Base-by-base conservation (phyloP, 2,888 invertebrate species). In the Unio delphinus region DNA sequence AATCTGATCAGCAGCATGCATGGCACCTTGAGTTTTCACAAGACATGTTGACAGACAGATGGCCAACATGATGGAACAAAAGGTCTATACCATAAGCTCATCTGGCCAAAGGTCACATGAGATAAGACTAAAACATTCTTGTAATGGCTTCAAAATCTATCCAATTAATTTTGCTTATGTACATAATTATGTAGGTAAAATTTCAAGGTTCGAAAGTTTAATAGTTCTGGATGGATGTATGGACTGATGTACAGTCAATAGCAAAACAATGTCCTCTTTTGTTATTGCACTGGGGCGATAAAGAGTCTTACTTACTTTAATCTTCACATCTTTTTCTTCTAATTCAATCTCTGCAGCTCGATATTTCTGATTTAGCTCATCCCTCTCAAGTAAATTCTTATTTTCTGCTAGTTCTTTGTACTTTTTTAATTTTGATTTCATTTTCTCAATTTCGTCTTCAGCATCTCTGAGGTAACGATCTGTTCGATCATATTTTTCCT, bases 401-500 rank as follows among this genome's bases (percentile, higher is more conserved):
- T 88, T 83, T 61, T 89, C 88, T 1, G 84, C 86, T 58, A 89
- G 79, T 7, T 78, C 80, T 76, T 87, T 87, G 76, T 87, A 86
- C 73, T 87, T 86, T 75, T 85, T 86, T 62, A 88, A 69, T 68
- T 84, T 85, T 63, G 74, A 74, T 78, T 86, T 87, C 45, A 80
- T 81, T 68, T 79, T 80, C 64, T 86, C 86, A 59, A 89, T 70
- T 64, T 90, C 89, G 72, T 87, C 88, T 64, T 89, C 89, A 3
- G 86, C 84, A 68, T 89, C 88, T 6, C 86, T 78, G 57, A 88
- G 78, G 66, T 85, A 85, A 54, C 85, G 80, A 69, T 88, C 86
- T 6, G 85, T 78, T 65, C 83, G 82, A 55, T 84, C 82, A 72
- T 76, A 83, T 73, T 84, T 84, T 54, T 76, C 87, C 66, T 75